phyloP scores from a whole-genome alignment of 2,888 invertebrate species.

The Argynnis bischoffii region DNA sequence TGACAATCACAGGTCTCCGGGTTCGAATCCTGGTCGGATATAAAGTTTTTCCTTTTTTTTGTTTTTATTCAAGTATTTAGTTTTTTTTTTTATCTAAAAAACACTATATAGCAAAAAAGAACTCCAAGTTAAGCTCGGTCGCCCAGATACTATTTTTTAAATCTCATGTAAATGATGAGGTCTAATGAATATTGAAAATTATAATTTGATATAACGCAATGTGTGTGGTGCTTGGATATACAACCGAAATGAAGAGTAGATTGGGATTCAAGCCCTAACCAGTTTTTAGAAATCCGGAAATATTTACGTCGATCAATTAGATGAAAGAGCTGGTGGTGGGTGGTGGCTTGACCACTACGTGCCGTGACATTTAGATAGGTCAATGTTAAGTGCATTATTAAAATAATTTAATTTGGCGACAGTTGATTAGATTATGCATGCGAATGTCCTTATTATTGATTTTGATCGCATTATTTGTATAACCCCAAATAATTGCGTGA shows the following conservation, averaged over 20 bases:
- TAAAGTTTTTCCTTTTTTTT: too few relatives aligned
- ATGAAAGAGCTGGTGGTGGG: slow-evolving; percentile 21
- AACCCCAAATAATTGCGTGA: slow-evolving; percentile 21
- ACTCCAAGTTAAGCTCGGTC: too few relatives aligned
- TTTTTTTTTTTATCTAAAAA: too few relatives aligned
- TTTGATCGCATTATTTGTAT: slow-evolving; percentile 19
- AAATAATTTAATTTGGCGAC: slow-evolving; percentile 35
- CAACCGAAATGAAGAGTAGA: slow-evolving; percentile 12
- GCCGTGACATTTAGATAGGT: slow-evolving; percentile 41
- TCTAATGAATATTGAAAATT: background rate
- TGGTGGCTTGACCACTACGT: slow-evolving; percentile 23
- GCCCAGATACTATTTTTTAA: too few relatives aligned
- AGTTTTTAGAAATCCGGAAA: slow-evolving; percentile 34
- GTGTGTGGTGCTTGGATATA: slow-evolving; percentile 24
- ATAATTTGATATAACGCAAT: slow-evolving; percentile 15
- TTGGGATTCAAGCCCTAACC: slow-evolving; percentile 18
- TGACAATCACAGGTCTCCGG: too few relatives aligned
- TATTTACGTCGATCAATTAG: slow-evolving; percentile 15
- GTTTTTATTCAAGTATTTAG: too few relatives aligned
- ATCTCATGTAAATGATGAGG: background rate
- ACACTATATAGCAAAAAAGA: too few relatives aligned
- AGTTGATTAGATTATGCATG: slow-evolving; percentile 32
- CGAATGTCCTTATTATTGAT: slow-evolving; percentile 19
- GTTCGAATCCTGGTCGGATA: too few relatives aligned
- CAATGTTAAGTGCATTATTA: slow-evolving; percentile 38